A percentile compares a stretch with the other conserved stretches of the same genome.
Evolutionary conservation across 2,888 invertebrate species (phyloP).

Genomic region (Penaeus monodon): DNA sequence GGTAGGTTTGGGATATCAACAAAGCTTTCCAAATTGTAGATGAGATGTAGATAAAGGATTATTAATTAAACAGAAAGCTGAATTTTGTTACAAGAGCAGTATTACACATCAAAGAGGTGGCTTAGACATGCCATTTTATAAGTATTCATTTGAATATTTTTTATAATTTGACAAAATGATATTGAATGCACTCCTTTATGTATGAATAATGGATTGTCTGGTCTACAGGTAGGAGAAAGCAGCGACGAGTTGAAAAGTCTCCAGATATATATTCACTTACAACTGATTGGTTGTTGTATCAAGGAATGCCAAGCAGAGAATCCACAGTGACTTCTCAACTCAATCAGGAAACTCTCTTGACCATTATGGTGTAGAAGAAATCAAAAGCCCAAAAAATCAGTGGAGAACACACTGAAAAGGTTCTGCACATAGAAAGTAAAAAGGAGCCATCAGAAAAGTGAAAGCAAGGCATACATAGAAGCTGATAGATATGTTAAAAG

Average conservation of each 20-base stretch:
- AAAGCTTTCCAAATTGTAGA: conserved; percentile 86
- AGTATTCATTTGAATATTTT: conserved; percentile 22
- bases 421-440: neutral
- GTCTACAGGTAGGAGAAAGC: conserved; percentile 80
- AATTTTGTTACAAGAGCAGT: conserved; percentile 87
- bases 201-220: neutral
- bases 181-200: neutral
- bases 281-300: conserved; percentile 84
- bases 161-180: neutral
- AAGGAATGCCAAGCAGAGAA: conserved; percentile 86
- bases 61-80: conserved; percentile 77
- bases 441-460: neutral
- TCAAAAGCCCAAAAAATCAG: too few species aligned
- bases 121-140: conserved; percentile 80
- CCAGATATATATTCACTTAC: conserved; percentile 82
- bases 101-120: conserved; percentile 84
- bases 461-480: neutral
- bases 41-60: conserved; percentile 77
- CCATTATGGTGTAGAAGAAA: neutral
- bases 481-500: neutral
- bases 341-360: conserved; percentile 18
- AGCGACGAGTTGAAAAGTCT: conserved; percentile 77
- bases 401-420: too few species aligned
- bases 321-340: conserved; percentile 55
- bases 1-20: conserved; percentile 82